Base-by-base conservation (phyloP, 2,888 invertebrate genomes). In the Caenorhabditis sp. region DNA sequence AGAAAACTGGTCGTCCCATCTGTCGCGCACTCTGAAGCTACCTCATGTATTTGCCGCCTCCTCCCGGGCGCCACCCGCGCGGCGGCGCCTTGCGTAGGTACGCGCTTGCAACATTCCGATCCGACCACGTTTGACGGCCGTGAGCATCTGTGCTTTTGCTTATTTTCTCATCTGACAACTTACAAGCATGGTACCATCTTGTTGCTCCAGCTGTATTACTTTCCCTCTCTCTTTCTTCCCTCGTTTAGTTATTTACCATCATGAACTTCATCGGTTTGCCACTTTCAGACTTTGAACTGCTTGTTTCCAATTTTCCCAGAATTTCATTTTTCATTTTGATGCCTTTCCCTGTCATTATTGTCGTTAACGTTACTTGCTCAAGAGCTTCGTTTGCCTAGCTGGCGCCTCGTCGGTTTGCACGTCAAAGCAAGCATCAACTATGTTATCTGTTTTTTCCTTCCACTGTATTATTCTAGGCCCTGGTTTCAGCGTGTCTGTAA, bases 1-100 rank as follows among this genome's bases (percentile, higher is more conserved):
- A 84, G 84, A 84, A 84, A 84, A 84, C 84, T 84, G 84, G 84
- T 84, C 84, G 70, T 66, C 82, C 70, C 80, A 63, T 73, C 73
- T 74, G 74, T 56, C 72, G 70, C 81, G 76, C 81, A 72, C 81
- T 81, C 69, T 72, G 80, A 66, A 80, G 80, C 80, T 73, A 73
- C 70, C 74, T 74, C 81, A 72, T 81, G 74, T 74, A 72, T 82
- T 82, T 82, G 76, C 82, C 68, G 64, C 61, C 80, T 73, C 74
- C 61, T 51, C 80, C 69, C 81, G 69, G 74, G 81, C 74, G 75
- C 81, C 74, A 64, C 74, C 74, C 70, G 81, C 68, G 74, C 74
- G 75, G 73, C 72, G 61, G 66, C 79, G 72, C 79, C 77, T 63
- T 66, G 76, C 68, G 61, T 73, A 77, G 72, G 73, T 82, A 66